These are phyloP conservation scores for Carcharodon carcharias DNA, from an alignment of 2,797 vertebrate species.

Conservation along the genomic window DNA sequence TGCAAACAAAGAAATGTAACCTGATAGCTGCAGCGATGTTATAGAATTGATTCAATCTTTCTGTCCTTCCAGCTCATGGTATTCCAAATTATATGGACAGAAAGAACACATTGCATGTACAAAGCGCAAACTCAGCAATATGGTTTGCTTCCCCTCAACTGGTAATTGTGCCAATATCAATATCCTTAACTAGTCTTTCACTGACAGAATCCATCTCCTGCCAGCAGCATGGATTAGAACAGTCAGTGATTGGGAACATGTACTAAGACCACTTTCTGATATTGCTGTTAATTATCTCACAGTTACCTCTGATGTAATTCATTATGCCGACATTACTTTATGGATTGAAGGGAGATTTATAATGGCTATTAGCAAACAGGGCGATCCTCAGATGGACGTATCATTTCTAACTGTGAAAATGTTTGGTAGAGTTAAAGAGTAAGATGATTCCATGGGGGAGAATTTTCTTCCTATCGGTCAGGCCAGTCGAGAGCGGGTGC, in stretches of 20 bases:
- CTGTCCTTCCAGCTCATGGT: neutral
- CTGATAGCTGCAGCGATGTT: neutral
- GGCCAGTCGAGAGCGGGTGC: too few relatives aligned
- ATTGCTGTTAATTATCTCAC: neutral
- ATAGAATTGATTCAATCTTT: neutral
- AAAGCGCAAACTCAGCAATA: neutral
- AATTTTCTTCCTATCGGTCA: too few relatives aligned
- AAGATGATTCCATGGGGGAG: too few relatives aligned
- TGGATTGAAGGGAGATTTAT: neutral
- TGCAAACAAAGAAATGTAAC: neutral
- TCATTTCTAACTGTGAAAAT: neutral
- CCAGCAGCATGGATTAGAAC: neutral
- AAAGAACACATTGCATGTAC: neutral
- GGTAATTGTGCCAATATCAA: neutral
- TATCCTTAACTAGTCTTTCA: neutral
- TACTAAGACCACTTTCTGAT: neutral
- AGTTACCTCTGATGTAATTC: neutral
- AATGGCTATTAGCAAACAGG: neutral
- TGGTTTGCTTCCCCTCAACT: neutral
- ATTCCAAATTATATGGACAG: neutral
- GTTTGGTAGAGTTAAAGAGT: neutral
- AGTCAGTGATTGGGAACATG: neutral
- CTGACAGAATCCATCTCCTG: neutral
- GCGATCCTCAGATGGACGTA: neutral
- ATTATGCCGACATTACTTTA: neutral